These are phyloP conservation scores for Olivierus martensii DNA, from an alignment of 1,140 invertebrate species.

Conservation along the genomic window DNA sequence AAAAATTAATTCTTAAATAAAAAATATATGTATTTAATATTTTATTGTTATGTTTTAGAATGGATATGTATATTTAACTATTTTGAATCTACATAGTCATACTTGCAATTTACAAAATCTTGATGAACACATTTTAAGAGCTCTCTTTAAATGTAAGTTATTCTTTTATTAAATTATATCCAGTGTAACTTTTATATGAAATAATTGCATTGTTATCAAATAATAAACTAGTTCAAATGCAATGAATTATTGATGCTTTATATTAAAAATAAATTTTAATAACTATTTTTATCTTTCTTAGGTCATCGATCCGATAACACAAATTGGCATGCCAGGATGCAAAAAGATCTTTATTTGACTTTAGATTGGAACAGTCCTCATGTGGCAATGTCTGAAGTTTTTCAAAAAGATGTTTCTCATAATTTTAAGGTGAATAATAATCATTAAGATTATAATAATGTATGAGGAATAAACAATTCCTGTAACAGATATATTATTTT, in stretches of 20 bases:
- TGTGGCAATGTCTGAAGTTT: slow-evolving; percentile 31
- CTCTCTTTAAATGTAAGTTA: slow-evolving; percentile 31
- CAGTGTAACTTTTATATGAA: neutral
- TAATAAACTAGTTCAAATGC: no score
- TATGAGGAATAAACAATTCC: no score
- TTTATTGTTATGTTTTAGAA: slow-evolving; percentile 7
- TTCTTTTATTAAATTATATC: no score
- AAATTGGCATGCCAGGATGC: slow-evolving; percentile 20
- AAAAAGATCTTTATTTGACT: slow-evolving; percentile 29
- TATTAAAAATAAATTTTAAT: neutral
- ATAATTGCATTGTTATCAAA: neutral
- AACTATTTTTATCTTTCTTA: slow-evolving; percentile 10
- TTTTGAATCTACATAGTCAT: slow-evolving; percentile 28
- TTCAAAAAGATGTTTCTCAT: slow-evolving; percentile 27
- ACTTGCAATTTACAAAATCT: slow-evolving; percentile 27
- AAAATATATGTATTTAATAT: no score
- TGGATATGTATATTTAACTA: slow-evolving; percentile 27
- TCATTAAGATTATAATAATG: no score
- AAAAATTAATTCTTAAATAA: no score
- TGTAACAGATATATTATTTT: no score
- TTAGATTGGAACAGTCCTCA: slow-evolving; percentile 34
- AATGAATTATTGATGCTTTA: no score
- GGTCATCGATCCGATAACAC: slow-evolving; percentile 12
- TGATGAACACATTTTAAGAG: slow-evolving; percentile 31
- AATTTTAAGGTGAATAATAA: slow-evolving; percentile 27